phyloP scores from a whole-genome alignment of 2,113 vertebrate genomes.

The Heterotilapia buettikoferi region DNA sequence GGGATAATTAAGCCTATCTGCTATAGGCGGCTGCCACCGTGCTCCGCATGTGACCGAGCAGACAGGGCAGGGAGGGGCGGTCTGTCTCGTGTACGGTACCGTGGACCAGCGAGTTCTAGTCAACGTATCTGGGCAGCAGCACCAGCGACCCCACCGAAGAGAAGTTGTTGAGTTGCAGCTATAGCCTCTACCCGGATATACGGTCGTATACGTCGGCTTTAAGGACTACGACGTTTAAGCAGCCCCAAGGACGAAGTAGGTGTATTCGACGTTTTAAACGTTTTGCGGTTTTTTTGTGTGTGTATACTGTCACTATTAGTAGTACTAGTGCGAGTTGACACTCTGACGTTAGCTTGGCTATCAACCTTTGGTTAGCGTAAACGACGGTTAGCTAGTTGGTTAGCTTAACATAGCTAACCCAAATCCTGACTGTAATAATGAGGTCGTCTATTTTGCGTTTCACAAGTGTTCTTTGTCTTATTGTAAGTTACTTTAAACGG shows the following conservation, averaged over 20 bases:
- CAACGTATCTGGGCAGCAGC: not conserved
- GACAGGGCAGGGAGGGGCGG: slow-evolving; percentile 14
- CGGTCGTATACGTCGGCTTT: not conserved
- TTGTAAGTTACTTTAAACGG: not conserved
- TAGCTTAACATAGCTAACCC: not conserved
- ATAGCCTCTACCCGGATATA: not conserved
- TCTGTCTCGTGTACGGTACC: slow-evolving; percentile 64
- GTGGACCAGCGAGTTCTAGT: slow-evolving; percentile 48
- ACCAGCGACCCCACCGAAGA: not conserved
- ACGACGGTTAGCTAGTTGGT: not conserved
- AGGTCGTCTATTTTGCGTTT: not conserved
- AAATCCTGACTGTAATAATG: not conserved
- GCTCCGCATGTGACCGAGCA: slow-evolving; percentile 37
- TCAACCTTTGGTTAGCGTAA: not conserved
- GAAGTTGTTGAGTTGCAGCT: not conserved
- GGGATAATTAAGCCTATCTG: not conserved
- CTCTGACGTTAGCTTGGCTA: not conserved
- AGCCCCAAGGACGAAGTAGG: not conserved
- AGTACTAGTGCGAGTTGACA: not conserved
- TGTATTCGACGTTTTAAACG: not conserved
- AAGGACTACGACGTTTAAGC: not conserved
- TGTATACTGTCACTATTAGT: not conserved
- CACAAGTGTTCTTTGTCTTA: not conserved
- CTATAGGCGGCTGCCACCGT: not conserved
- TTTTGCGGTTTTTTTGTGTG: not conserved